Evolutionary conservation across 2,797 vertebrate genomes (phyloP), one percentile per base, ranked within the genome.

Genomic region (Danio choprae): DNA sequence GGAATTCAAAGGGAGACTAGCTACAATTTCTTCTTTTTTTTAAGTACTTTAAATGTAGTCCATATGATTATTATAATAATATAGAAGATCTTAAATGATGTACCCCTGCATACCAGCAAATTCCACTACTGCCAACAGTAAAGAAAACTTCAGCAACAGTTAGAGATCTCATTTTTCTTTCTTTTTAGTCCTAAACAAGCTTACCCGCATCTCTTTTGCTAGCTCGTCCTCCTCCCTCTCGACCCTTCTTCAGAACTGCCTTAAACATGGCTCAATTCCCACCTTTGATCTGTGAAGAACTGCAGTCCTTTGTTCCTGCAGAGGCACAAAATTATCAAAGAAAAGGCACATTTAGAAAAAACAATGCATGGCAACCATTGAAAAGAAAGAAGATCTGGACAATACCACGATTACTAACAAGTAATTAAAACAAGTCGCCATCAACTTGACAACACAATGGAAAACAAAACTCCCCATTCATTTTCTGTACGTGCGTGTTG

Each of bases 121-220:
- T 29, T 29, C 29, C 60, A 72, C 38, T 63, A 65, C 16, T 51
- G 55, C 43, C 7, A 65, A 48, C 6, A 20, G 43, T 51, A 63
- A 29, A 56, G 60, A 44, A 59, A 41, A 59, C 38, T 82, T 41
- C 29, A 62, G 53, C 22, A 75, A 41, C 40, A 15, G 22, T 58
- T 43, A 65, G 55, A 29, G 18, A 64, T 22, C 12, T 9, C 0
- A 41, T 29, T 29, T 38, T 56, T 53, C 22, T 3, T 67, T 56
- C 7, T 29, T 44, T 50, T 29, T 43, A 8, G 9, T 12, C 29
- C 7, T 13, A 50, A 73, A 55, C 36, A 11, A 41, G 2, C 67
- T 65, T 76, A 87, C 86, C 82, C 74, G 77, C 43, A 9, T 85
- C 81, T 48, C 75, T 84, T 58, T 73, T 81, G 50, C 74, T 79